Percentiles rank a stretch among this genome's conserved stretches.
These are phyloP conservation scores for Ostrea denselamellosa DNA, from an alignment of 1,140 invertebrate genomes.

Conservation along the genomic window DNA sequence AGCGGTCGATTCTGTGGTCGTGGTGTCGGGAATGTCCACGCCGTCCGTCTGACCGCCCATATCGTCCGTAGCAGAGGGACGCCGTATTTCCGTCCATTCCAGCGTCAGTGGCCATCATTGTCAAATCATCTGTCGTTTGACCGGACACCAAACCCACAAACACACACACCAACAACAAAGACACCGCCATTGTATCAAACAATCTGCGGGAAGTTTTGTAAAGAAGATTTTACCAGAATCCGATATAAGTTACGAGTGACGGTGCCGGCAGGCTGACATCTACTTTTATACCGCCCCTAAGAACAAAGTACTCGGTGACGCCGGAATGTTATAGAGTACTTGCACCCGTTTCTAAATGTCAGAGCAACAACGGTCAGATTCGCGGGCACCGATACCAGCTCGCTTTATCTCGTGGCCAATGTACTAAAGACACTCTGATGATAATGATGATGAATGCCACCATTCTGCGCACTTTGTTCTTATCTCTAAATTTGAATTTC, in stretches of 20 bases:
- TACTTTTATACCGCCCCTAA: constrained; percentile 7
- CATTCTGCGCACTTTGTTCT: not conserved
- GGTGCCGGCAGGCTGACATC: not conserved
- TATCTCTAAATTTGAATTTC: no score
- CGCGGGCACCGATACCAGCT: not conserved
- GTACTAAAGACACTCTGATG: not conserved
- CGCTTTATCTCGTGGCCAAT: not conserved
- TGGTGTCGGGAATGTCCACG: not conserved
- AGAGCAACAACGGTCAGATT: not conserved
- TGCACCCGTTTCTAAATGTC: not conserved
- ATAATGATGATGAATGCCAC: not conserved
- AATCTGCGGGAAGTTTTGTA: constrained; percentile 2
- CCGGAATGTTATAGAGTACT: not conserved
- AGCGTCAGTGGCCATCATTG: not conserved
- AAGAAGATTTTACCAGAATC: not conserved
- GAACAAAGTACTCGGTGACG: constrained; percentile 31
- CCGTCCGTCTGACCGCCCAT: not conserved
- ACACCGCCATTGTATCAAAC: constrained; percentile 9
- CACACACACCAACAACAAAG: constrained; percentile 1
- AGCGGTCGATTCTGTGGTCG: not conserved
- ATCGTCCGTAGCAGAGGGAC: not conserved
- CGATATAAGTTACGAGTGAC: not conserved
- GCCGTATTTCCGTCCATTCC: not conserved
- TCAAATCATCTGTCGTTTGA: not conserved
- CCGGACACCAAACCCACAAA: not conserved